Percentiles rank a stretch among this genome's conserved stretches.
phyloP scores from a whole-genome alignment of 1,140 invertebrate genomes.

The Heliconius himera region DNA sequence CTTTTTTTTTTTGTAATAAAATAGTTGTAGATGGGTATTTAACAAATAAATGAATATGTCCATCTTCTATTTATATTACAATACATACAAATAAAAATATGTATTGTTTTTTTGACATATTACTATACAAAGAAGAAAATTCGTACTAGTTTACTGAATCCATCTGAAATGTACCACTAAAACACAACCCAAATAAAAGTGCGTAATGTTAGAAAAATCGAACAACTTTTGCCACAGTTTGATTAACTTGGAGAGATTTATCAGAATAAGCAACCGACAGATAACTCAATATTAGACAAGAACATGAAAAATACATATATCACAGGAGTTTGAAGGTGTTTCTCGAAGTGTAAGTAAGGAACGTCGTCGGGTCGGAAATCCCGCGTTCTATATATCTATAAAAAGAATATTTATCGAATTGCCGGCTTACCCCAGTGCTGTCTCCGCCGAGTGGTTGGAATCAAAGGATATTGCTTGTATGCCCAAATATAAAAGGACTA shows the following conservation, averaged over 20 bases:
- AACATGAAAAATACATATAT: conserved; percentile 10
- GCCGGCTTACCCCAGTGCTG: background rate
- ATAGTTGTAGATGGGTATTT: too few relatives aligned
- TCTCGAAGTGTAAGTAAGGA: background rate
- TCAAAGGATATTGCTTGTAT: background rate
- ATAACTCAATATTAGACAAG: background rate
- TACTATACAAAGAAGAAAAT: background rate
- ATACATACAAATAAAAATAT: too few relatives aligned
- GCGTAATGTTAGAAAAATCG: background rate
- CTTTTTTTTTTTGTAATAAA: too few relatives aligned
- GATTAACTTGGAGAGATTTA: background rate
- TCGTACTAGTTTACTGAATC: background rate
- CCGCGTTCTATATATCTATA: conserved; percentile 9
- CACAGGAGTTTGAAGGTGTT: background rate
- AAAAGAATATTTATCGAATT: conserved; percentile 4
- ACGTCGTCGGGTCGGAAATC: conserved; percentile 11
- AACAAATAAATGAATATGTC: too few relatives aligned
- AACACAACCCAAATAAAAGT: background rate
- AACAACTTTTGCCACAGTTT: background rate
- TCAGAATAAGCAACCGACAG: background rate
- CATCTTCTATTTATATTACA: too few relatives aligned
- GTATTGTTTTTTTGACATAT: too few relatives aligned
- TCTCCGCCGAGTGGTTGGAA: background rate
- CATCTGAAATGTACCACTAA: background rate
- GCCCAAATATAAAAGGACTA: background rate